Evolutionary conservation across 2,888 invertebrate genomes (phyloP).

Genomic region (Phortica okadai): DNA sequence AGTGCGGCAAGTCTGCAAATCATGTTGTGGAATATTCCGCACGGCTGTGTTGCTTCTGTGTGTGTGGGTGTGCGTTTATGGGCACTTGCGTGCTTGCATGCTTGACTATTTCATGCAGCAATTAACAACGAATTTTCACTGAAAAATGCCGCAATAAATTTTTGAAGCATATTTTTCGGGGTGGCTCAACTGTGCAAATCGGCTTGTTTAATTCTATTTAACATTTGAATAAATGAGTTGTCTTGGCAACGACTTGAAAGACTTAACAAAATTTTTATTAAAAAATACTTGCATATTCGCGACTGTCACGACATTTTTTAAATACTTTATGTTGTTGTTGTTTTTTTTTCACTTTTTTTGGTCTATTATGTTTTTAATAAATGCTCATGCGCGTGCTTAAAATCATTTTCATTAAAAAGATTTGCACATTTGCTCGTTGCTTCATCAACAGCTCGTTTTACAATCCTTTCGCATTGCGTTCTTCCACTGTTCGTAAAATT

Average conservation of each 20-base stretch:
- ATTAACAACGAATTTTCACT: conserved; percentile 7
- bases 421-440: not conserved
- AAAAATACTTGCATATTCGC: no score
- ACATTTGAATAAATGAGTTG: no score
- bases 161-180: no score
- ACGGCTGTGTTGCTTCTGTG: conserved; percentile 8
- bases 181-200: no score
- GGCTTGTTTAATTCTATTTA: no score
- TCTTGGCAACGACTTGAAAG: no score
- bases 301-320: no score
- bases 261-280: no score
- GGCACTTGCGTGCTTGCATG: not conserved
- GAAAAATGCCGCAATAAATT: not conserved
- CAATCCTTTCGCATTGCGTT: conserved; percentile 4
- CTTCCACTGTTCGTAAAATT: not conserved
- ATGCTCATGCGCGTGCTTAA: not conserved
- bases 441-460: not conserved
- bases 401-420: conserved; percentile 6
- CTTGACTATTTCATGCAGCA: not conserved
- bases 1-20: conserved; percentile 37
- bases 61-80: conserved; percentile 18
- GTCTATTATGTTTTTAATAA: not conserved
- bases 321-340: no score
- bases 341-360: no score
- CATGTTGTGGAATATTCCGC: conserved; percentile 33